A percentile compares a stretch with the other conserved stretches of the same genome.
These are phyloP conservation scores for Ambastaia sidthimunki DNA, from an alignment of 2,797 vertebrate species.

Conservation along the genomic window DNA sequence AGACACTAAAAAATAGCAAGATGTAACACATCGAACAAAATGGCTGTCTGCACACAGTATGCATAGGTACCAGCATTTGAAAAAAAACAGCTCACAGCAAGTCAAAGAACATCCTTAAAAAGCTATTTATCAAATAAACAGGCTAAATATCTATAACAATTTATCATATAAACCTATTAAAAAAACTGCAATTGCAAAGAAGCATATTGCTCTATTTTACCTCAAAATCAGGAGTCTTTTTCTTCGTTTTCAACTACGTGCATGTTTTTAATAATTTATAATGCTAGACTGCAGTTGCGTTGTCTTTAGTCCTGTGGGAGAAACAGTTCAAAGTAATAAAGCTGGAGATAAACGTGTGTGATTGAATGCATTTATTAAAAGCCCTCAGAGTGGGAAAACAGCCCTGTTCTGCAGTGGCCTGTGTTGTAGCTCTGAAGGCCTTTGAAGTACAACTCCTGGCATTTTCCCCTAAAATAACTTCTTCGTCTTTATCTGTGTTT, in stretches of 20 bases:
- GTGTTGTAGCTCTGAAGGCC: slow-evolving; percentile 56
- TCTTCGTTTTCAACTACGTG: slow-evolving; percentile 20
- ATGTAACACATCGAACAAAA: background rate
- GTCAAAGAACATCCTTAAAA: no score
- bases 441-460: slow-evolving; percentile 64
- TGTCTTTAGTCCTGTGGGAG: slow-evolving; percentile 62
- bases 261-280: slow-evolving; percentile 52
- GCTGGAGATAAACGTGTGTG: slow-evolving; percentile 40
- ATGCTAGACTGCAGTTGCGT: slow-evolving; percentile 37
- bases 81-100: no score
- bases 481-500: slow-evolving; percentile 71
- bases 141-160: background rate
- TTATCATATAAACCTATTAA: background rate
- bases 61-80: no score
- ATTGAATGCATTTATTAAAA: slow-evolving; percentile 51
- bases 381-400: slow-evolving; percentile 57
- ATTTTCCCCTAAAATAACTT: slow-evolving; percentile 66
- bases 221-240: slow-evolving; percentile 26
- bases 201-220: slow-evolving; percentile 6
- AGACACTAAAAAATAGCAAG: background rate
- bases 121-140: background rate
- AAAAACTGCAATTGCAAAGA: background rate
- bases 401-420: slow-evolving; percentile 37
- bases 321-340: slow-evolving; percentile 65
- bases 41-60: background rate